phyloP scores from a whole-genome alignment of 2,113 vertebrate genomes.

The Penelope pileata region DNA sequence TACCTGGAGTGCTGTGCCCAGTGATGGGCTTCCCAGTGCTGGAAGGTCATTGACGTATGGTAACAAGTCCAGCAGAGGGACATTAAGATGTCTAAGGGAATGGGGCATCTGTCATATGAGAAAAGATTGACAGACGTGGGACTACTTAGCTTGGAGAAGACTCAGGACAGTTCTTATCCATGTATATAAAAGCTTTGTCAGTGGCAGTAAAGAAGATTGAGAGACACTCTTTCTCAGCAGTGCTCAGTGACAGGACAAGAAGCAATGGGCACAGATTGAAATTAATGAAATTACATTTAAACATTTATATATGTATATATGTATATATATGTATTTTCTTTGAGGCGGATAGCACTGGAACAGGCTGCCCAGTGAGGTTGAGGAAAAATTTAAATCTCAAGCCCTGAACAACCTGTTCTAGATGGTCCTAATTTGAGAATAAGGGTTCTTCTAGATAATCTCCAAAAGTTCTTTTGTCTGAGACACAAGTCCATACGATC shows the following conservation, averaged over 20 bases:
- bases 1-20: neutral
- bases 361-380: neutral
- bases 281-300: neutral
- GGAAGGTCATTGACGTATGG: neutral
- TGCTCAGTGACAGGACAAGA: neutral
- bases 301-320: neutral
- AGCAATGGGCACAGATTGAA: neutral
- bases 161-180: too few relatives aligned
- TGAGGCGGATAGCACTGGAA: neutral
- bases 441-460: accelerated
- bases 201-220: too few relatives aligned
- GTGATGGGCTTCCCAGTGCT: neutral
- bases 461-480: neutral
- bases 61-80: neutral
- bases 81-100: neutral
- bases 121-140: neutral
- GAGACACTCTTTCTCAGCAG: neutral
- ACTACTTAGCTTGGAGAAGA: neutral
- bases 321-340: neutral
- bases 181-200: too few relatives aligned
- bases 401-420: neutral
- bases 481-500: neutral
- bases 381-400: too few relatives aligned
- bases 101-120: neutral
- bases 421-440: neutral